A percentile compares a stretch with the other conserved stretches of the same genome.
These are phyloP conservation scores for Clunio marinus DNA, from an alignment of 2,888 invertebrate species.

Conservation along the genomic window DNA sequence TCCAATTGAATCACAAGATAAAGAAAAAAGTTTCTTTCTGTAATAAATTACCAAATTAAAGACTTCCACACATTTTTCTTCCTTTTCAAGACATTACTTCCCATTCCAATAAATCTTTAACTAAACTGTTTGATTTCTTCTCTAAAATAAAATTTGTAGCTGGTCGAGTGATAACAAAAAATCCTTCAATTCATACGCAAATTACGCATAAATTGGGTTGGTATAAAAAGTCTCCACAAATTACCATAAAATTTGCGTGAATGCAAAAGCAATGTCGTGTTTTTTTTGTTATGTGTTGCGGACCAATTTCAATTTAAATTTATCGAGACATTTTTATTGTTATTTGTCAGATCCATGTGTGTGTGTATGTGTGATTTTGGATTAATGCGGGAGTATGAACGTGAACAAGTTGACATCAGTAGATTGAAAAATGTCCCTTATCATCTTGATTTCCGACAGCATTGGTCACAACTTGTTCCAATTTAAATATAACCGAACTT, in stretches of 20 bases:
- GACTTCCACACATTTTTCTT: neutral
- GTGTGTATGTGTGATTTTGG: neutral
- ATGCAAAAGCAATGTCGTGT: slow-evolving; percentile 17
- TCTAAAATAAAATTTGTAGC: neutral
- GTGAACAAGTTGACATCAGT: slow-evolving; percentile 13
- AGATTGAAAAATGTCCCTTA: slow-evolving; percentile 1
- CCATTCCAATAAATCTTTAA: slow-evolving; percentile 32
- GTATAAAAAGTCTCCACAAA: slow-evolving; percentile 34
- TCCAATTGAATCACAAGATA: too few species aligned
- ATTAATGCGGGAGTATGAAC: neutral
- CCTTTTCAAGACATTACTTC: slow-evolving; percentile 26
- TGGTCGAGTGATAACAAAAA: neutral
- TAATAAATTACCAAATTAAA: slow-evolving; percentile 38
- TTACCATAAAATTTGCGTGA: slow-evolving; percentile 39
- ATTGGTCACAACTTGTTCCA: slow-evolving; percentile 21
- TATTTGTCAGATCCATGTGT: slow-evolving; percentile 31
- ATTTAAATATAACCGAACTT: slow-evolving; percentile 28
- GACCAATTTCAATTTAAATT: slow-evolving; percentile 39
- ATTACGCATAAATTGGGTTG: neutral
- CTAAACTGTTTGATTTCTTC: neutral
- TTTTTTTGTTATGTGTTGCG: neutral
- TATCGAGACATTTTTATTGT: slow-evolving; percentile 39
- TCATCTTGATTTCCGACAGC: neutral
- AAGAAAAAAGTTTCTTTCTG: neutral
- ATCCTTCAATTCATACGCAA: neutral